Evolutionary conservation across 2,797 vertebrate species (phyloP).

Genomic region (Sternarchorhynchus goeldii): DNA sequence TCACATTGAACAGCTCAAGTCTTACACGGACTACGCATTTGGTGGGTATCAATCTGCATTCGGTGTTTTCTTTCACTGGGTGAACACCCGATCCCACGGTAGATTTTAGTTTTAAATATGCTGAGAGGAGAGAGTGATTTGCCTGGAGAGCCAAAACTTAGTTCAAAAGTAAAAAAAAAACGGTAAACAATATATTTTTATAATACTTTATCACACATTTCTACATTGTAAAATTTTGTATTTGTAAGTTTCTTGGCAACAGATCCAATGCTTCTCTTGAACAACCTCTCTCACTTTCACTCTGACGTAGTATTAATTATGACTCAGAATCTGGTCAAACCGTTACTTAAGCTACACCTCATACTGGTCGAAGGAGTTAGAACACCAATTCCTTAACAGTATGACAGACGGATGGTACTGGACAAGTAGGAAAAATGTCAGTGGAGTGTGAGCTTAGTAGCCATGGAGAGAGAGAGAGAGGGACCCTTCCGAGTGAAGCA

Average conservation of each 20-base stretch:
- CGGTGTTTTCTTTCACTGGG: background rate
- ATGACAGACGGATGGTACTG: no score
- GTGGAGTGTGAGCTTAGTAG: conserved; percentile 46
- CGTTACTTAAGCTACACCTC: background rate
- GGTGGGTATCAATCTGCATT: background rate
- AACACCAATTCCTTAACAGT: background rate
- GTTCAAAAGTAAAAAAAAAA: no score
- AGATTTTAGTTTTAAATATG: background rate
- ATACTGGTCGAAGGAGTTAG: background rate
- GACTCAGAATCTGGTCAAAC: conserved; percentile 19
- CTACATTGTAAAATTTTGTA: no score
- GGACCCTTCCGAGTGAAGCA: conserved; percentile 54
- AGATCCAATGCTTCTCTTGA: no score
- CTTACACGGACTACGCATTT: no score
- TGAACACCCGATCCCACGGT: background rate
- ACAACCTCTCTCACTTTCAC: background rate
- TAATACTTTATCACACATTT: no score
- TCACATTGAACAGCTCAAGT: no score
- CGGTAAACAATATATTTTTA: no score
- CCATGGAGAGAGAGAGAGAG: conserved; percentile 57
- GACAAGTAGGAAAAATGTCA: background rate
- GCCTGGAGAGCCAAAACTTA: background rate
- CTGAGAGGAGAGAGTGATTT: conserved; percentile 8
- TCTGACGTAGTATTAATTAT: conserved; percentile 31
- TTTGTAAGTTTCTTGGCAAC: no score